Percentiles rank a stretch among this genome's conserved stretches.
phyloP scores from a whole-genome alignment of 2,797 vertebrate species.

The Thaleichthys pacificus region DNA sequence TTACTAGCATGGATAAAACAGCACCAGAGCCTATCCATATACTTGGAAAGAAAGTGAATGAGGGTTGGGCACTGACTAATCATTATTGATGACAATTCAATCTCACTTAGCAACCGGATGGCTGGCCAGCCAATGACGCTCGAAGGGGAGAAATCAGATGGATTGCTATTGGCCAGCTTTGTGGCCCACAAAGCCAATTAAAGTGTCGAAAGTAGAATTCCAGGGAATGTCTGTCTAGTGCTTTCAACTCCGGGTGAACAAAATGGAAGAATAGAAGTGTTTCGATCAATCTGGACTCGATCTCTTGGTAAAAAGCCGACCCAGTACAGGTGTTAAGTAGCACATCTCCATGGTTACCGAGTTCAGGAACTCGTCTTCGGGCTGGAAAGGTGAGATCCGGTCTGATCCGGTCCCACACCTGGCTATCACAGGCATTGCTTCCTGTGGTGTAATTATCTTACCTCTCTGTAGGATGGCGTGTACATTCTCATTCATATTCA shows the following conservation, averaged over 20 bases:
- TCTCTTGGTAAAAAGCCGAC: no score
- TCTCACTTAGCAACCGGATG: conserved; percentile 56
- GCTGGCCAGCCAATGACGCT: conserved; percentile 53
- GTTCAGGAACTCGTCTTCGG: no score
- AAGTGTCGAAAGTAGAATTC: conserved; percentile 34
- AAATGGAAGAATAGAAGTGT: no score
- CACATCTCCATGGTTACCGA: no score
- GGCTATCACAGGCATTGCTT: conserved; percentile 43
- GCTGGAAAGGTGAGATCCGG: no score
- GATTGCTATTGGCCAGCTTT: conserved; percentile 45
- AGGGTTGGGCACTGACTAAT: conserved; percentile 56
- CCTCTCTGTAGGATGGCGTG: conserved; percentile 39
- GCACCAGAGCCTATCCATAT: conserved; percentile 57
- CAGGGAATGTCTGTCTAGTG: no score
- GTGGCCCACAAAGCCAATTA: conserved; percentile 49
- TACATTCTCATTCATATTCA: conserved; percentile 59
- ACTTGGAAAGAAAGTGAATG: conserved; percentile 42
- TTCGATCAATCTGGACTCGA: no score
- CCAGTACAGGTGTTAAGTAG: no score
- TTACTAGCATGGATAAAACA: conserved; percentile 54
- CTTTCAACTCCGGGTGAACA: no score
- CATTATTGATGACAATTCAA: conserved; percentile 69
- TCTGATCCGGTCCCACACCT: conserved; percentile 13
- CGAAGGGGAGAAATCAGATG: conserved; percentile 16
- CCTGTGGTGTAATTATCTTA: conserved; percentile 45